phyloP scores from a whole-genome alignment of 1,140 invertebrate species.

The Arion vulgaris region DNA sequence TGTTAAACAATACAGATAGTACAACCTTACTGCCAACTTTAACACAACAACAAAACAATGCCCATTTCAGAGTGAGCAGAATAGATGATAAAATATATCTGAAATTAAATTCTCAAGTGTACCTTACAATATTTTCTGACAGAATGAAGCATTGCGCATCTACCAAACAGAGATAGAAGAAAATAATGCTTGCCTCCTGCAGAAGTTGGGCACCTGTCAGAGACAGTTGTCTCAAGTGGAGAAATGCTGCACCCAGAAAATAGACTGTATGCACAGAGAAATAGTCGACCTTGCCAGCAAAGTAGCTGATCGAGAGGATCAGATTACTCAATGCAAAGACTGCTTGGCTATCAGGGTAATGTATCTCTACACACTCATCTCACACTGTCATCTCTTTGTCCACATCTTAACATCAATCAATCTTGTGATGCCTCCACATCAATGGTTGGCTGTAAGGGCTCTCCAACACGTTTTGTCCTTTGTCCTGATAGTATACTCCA shows the following conservation, averaged over 20 bases:
- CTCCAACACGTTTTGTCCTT: no score
- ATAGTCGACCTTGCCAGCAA: slow-evolving; percentile 21
- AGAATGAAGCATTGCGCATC: slow-evolving; percentile 30
- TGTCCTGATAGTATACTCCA: no score
- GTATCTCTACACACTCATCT: not conserved
- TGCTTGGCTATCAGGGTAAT: slow-evolving; percentile 31
- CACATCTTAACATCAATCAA: no score
- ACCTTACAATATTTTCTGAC: not conserved
- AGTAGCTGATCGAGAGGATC: slow-evolving; percentile 32
- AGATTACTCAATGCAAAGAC: slow-evolving; percentile 26
- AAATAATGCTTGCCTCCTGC: slow-evolving; percentile 30
- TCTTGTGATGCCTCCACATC: no score
- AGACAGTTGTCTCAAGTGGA: slow-evolving; percentile 29
- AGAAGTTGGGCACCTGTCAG: slow-evolving; percentile 24
- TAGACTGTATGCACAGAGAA: slow-evolving; percentile 31
- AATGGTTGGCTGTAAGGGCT: no score
- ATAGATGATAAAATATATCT: no score
- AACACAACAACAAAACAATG: no score
- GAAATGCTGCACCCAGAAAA: slow-evolving; percentile 32
- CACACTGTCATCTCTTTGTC: no score
- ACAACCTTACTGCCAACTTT: no score
- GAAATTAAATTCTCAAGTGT: no score
- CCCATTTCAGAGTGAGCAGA: no score
- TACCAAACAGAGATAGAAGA: slow-evolving; percentile 20
- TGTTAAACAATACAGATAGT: no score